Base-by-base conservation (phyloP, 2,113 vertebrate genomes). In the Mesoclemmys tuberculata region DNA sequence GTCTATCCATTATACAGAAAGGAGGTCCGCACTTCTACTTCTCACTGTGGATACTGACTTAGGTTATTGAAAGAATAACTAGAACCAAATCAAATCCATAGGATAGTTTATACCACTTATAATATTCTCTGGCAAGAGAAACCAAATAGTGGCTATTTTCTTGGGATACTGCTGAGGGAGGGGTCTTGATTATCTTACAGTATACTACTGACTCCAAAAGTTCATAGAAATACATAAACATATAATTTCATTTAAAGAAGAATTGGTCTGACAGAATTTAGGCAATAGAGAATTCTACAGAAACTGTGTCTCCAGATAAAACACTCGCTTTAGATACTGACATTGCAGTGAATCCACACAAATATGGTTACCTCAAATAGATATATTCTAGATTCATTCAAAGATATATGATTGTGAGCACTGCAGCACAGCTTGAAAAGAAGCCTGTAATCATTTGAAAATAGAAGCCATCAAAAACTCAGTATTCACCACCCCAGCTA, bases 1-100 rank as follows among this genome's bases (percentile, higher is more conserved):
- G 97, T 93, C 89, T 91, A 68, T 93, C 89, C 95, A 95, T 96
- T 94, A 61, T 96, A 89, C 48, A 89, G 95, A 75, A 93, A 94
- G 90, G 79, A 93, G 95, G 89, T 14, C 89, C 90, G 58, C 93
- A 93, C 87, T 24, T 91, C 94, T 95, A 85, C 93, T 92, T 90
- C 85, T 95, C 31, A 6, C 94, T 82, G 82, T 84, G 97, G 85
- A 84, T 90, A 19, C 93, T 88, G 90, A 86, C 31, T 91, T 92
- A 81, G 56, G 74, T 55, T 87, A 74, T 95, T 87, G 78, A 96
- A 95, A 92, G 90, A 91, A 89, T 24, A 68, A n/a, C 83, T 80
- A 21, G 95, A 90, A 90, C 92, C 94, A 92, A 74, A 31, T 92
- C 89, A 91, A 92, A 71, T 81, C 78, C 75, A 79, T 71, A 91